These are phyloP conservation scores for Sarcophaga variegata DNA, from an alignment of 2,888 invertebrate species.

Conservation along the genomic window DNA sequence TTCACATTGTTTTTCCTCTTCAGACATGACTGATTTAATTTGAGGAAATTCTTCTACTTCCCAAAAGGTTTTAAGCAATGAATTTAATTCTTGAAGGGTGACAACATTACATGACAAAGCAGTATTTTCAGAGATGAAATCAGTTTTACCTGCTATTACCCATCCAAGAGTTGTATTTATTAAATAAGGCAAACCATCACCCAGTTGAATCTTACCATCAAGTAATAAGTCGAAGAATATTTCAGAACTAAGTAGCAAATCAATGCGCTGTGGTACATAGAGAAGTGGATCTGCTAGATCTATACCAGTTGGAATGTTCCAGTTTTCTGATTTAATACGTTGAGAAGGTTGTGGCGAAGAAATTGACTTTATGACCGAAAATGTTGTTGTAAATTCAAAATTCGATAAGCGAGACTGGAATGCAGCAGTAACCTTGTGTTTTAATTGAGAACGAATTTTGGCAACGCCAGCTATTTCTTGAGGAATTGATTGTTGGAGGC, in stretches of 20 bases:
- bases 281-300: constrained; percentile 48
- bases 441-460: constrained; percentile 48
- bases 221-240: background rate
- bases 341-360: background rate
- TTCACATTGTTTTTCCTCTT: background rate
- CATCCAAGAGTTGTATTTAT: constrained; percentile 55
- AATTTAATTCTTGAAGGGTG: background rate
- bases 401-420: background rate
- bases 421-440: constrained; percentile 25
- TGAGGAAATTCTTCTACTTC: constrained; percentile 27
- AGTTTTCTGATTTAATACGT: background rate
- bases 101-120: background rate
- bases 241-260: no score
- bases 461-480: constrained; percentile 45
- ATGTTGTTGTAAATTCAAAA: constrained; percentile 48
- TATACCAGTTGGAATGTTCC: constrained; percentile 35
- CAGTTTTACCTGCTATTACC: constrained; percentile 1
- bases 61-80: constrained; percentile 19
- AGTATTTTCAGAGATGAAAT: background rate
- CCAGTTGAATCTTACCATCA: constrained; percentile 42
- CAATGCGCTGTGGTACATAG: constrained; percentile 12
- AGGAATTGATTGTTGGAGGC: background rate
- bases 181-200: constrained; percentile 28
- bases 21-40: background rate
- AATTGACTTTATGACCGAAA: constrained; percentile 51